Percentiles rank a stretch among this genome's conserved stretches.
Conservation (phyloP, 2,888 invertebrate species). For the Drosophila mulleri region DNA sequence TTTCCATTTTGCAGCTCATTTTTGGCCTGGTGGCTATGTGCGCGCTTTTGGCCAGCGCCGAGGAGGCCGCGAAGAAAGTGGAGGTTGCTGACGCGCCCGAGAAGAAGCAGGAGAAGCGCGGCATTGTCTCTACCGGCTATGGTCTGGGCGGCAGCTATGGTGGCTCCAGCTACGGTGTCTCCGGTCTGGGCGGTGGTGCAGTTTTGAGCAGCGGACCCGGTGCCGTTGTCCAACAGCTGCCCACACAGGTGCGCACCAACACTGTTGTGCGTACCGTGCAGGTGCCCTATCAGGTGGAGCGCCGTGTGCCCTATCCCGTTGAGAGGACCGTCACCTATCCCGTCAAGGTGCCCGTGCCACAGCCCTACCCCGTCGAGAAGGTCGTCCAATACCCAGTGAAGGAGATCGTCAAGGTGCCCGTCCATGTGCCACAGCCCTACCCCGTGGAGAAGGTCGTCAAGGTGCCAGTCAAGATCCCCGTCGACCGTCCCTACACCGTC, state of each 20-base stretch:
- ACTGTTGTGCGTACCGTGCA: conserved; percentile 90
- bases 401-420: conserved; percentile 90
- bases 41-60: conserved; percentile 87
- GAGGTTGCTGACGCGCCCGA: conserved; percentile 86
- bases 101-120: conserved; percentile 92
- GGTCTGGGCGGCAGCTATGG: conserved; percentile 82
- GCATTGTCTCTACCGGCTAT: conserved; percentile 87
- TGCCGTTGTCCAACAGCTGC: conserved; percentile 62
- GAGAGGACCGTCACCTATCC: conserved; percentile 92
- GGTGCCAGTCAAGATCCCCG: conserved; percentile 88
- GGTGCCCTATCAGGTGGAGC: conserved; percentile 89
- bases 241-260: conserved; percentile 88
- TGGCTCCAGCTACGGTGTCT: conserved; percentile 84
- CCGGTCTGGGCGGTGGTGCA: conserved; percentile 85
- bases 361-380: conserved; percentile 93
- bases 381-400: conserved; percentile 91
- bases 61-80: conserved; percentile 87
- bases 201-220: conserved; percentile 73
- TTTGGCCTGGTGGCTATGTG: conserved; percentile 87
- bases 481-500: conserved; percentile 89
- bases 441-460: conserved; percentile 88
- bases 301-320: conserved; percentile 91
- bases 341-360: conserved; percentile 91
- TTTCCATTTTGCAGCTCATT: conserved; percentile 76
- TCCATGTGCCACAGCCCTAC: conserved; percentile 85